Percentiles rank a stretch among this genome's conserved stretches.
Conservation (phyloP, 1,140 invertebrate species). For the Drosophila trapezifrons region DNA sequence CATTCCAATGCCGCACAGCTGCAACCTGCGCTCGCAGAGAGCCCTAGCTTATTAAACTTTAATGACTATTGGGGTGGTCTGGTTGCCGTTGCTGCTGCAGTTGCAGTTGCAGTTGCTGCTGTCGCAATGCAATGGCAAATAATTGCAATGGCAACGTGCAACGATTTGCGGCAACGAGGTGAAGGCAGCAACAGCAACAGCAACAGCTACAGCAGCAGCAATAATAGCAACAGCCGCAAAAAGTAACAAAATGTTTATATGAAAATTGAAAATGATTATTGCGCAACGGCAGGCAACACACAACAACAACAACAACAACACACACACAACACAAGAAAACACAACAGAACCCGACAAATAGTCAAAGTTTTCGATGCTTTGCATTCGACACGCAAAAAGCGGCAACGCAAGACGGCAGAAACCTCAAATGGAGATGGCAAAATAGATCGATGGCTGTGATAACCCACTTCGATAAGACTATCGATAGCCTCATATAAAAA, state of each 20-base stretch:
- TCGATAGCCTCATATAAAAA: neutral
- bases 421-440: conserved; percentile 18
- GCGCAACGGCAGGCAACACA: conserved; percentile 50
- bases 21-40: conserved; percentile 13
- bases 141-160: conserved; percentile 77
- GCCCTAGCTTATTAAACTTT: conserved; percentile 72
- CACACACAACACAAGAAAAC: conserved; percentile 29
- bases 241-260: conserved; percentile 73
- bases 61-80: conserved; percentile 74
- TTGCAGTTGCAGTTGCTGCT: conserved; percentile 37
- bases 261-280: conserved; percentile 82
- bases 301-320: no score
- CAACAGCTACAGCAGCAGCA: conserved; percentile 7
- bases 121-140: conserved; percentile 60
- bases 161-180: conserved; percentile 80
- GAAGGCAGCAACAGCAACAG: conserved; percentile 59
- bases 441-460: neutral
- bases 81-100: conserved; percentile 44
- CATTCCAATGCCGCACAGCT: conserved; percentile 40
- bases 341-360: conserved; percentile 66
- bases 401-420: conserved; percentile 34
- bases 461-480: neutral
- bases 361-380: conserved; percentile 73
- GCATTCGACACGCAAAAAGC: conserved; percentile 76
- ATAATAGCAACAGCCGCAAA: conserved; percentile 28